Evolutionary conservation across 2,797 vertebrate species (phyloP).

Genomic region (Siniperca scherzeri): DNA sequence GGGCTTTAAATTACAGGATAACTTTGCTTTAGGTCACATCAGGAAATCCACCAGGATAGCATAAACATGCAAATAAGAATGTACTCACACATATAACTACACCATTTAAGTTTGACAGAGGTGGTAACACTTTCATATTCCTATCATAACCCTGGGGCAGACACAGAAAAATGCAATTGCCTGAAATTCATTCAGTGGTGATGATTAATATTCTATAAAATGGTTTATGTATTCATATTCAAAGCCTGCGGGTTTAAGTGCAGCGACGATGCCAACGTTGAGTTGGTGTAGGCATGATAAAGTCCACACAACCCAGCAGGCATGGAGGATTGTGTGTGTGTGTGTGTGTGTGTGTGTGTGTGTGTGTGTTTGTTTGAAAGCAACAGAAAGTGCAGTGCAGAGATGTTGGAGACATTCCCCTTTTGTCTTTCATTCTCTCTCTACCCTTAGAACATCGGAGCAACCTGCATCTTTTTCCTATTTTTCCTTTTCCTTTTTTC

Average conservation of each 20-base stretch:
- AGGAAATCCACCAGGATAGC: constrained; percentile 34
- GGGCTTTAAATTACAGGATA: constrained; percentile 25
- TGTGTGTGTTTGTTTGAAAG: constrained; percentile 36
- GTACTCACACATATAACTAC: constrained; percentile 31
- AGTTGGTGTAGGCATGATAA: constrained; percentile 66
- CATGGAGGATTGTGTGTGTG: constrained; percentile 44
- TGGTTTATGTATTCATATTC: constrained; percentile 70
- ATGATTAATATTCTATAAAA: constrained; percentile 81
- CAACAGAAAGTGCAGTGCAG: constrained; percentile 62
- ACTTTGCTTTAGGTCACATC: constrained; percentile 57
- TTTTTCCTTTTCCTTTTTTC: no score
- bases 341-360: constrained; percentile 15
- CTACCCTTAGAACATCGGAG: constrained; percentile 21
- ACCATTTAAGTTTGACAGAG: constrained; percentile 60
- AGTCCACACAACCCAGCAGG: constrained; percentile 68
- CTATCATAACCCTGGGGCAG: constrained; percentile 55
- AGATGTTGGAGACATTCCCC: constrained; percentile 44
- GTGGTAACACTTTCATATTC: constrained; percentile 53
- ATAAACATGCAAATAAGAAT: constrained; percentile 68
- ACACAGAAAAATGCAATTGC: constrained; percentile 58
- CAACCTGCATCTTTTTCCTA: not conserved
- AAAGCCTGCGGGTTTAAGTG: constrained; percentile 58
- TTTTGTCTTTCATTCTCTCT: constrained; percentile 29
- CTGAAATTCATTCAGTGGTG: constrained; percentile 62
- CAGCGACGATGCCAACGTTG: constrained; percentile 59